Base-by-base conservation (phyloP, 30 jellyfish, hydroid and myxozoan species). In the Clytia hemisphaerica region DNA sequence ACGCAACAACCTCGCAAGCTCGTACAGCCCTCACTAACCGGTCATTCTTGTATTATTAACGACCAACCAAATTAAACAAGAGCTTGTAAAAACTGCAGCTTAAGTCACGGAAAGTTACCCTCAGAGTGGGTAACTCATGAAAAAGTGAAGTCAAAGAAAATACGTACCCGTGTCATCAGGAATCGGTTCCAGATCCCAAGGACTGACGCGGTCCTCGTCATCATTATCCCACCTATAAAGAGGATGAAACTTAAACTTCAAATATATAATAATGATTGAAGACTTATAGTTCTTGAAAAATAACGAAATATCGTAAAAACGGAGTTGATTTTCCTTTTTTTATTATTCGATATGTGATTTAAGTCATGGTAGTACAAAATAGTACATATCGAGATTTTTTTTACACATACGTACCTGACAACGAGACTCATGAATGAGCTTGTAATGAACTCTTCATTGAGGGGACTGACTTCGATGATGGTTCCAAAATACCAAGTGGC, bases 401-500 rank as follows among this genome's bases (percentile, higher is more conserved):
- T n/a, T n/a, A n/a, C n/a, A n/a, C n/a, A n/a, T 30, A 36, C 81
- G 10, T 63, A 86, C 96, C 84, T 75, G 57, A 90, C 98, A 29
- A 60, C 90, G 22, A 82, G 60, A 19, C 92, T 61, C 9, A 55
- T 81, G 37, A 90, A 90, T 18, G 45, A 25, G 45, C 98, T 90
- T 4, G 65, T 76, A 4, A 91, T 95, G 44, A 75, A 90, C 50
- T 83, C 95, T 36, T 82, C 93, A 22, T 83, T 77, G 60, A 61
- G 76, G 0, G 93, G 92, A 49, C 63, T 77, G 35, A 83, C 86
- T 31, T 75, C 73, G 2, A 66, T 55, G 53, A 90, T 72, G 1
- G 88, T 65, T 27, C 98, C 98, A 2, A 68, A 82, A 89, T 88
- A 90, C 98, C 98, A 90, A 5, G 73, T 67, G 26, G 82, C 95